Evolutionary conservation across 2,113 vertebrate species (phyloP).

Genomic region (Lamprotornis superbus): DNA sequence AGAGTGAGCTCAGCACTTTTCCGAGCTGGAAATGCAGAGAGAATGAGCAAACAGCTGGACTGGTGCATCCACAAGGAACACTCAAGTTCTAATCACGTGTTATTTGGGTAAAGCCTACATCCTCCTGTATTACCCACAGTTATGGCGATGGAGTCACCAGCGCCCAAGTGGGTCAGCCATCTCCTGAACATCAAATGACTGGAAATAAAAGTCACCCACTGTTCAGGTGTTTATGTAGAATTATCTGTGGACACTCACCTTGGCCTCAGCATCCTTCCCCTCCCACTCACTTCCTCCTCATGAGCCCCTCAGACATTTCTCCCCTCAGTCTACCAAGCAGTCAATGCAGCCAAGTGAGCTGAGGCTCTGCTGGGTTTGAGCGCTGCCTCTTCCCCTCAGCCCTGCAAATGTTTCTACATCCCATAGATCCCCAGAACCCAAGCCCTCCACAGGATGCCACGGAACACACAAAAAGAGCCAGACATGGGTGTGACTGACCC

Average conservation of each 20-base stretch:
- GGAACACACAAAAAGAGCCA: background rate
- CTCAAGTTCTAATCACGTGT: background rate
- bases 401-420: background rate
- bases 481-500: accelerated
- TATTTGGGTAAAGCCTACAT: background rate
- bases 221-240: background rate
- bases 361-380: background rate
- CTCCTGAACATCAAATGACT: background rate
- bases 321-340: background rate
- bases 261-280: background rate
- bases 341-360: background rate
- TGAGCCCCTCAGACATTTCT: background rate
- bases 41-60: background rate
- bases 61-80: background rate
- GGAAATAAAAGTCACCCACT: background rate
- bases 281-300: background rate
- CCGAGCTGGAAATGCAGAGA: background rate
- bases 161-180: background rate
- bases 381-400: accelerated
- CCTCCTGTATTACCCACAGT: too few species aligned
- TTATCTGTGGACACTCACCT: background rate
- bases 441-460: accelerated
- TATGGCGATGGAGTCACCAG: accelerated
- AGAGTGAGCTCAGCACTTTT: background rate
- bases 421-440: background rate